Conservation (phyloP, 2,797 vertebrate species). For the Acanthurus lineatus region DNA sequence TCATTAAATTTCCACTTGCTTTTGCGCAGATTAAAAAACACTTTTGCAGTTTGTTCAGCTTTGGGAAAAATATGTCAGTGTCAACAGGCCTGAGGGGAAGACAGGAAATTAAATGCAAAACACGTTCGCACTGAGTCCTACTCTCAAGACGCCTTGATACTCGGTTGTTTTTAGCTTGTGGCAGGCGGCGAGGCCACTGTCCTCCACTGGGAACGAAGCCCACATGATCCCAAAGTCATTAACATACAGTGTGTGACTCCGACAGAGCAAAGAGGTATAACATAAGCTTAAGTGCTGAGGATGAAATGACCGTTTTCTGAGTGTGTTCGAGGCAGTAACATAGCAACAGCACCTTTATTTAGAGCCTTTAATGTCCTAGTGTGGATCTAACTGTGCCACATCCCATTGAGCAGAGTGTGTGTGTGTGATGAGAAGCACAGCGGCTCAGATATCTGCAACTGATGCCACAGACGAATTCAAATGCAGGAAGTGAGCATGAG, state of each 20-base stretch:
- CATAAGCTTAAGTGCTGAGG: conserved; percentile 11
- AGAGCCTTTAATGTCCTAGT: conserved; percentile 73
- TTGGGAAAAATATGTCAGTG: conserved; percentile 16
- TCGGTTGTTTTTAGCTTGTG: conserved; percentile 50
- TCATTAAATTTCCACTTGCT: conserved; percentile 49
- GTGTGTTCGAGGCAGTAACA: conserved; percentile 72
- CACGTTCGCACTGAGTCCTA: conserved; percentile 56
- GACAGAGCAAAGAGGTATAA: conserved; percentile 39
- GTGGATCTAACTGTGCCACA: conserved; percentile 73
- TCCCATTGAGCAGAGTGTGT: conserved; percentile 59
- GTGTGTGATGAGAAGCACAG: conserved; percentile 62
- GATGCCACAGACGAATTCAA: conserved; percentile 61
- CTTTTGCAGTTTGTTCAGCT: conserved; percentile 44
- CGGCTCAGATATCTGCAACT: conserved; percentile 61
- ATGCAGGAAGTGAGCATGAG: conserved; percentile 46
- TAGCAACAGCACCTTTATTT: conserved; percentile 86
- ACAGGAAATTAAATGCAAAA: conserved; percentile 63
- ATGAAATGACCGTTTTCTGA: conserved; percentile 49
- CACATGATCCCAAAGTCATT: conserved; percentile 43
- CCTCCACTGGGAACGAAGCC: conserved; percentile 35
- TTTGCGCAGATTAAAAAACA: conserved; percentile 41
- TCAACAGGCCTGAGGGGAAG: conserved; percentile 56
- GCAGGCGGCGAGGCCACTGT: conserved; percentile 25
- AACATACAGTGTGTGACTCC: conserved; percentile 40
- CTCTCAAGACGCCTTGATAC: conserved; percentile 36